A percentile compares a stretch with the other conserved stretches of the same genome.
phyloP scores from a whole-genome alignment of 2,888 invertebrate species.

The Hedychridium roseum region DNA sequence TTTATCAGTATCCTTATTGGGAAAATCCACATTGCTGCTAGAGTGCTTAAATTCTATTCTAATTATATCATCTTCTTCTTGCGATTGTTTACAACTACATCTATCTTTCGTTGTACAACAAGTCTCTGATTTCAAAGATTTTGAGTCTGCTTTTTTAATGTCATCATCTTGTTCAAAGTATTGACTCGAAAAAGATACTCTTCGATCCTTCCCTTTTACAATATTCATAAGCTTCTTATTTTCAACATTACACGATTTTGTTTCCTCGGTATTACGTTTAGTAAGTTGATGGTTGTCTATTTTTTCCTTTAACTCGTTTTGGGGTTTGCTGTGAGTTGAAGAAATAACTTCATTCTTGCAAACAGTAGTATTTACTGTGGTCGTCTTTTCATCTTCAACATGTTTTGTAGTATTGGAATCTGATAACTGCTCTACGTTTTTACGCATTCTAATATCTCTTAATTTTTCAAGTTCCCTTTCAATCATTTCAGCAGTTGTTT shows the following conservation, averaged over 20 bases:
- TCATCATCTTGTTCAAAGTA: slow-evolving; percentile 7
- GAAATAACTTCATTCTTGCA: neutral
- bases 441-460: slow-evolving; percentile 13
- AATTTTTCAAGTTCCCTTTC: slow-evolving; percentile 30
- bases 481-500: slow-evolving; percentile 24
- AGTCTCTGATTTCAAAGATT: slow-evolving; percentile 2
- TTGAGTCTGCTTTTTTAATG: neutral
- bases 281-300: slow-evolving; percentile 13
- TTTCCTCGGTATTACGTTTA: slow-evolving; percentile 5
- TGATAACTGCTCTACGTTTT: neutral
- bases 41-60: slow-evolving; percentile 53
- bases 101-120: neutral
- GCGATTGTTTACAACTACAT: neutral
- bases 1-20: slow-evolving; percentile 4
- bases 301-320: slow-evolving; percentile 3
- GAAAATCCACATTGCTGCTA: slow-evolving; percentile 17
- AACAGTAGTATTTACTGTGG: neutral
- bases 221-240: too few species aligned
- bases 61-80: slow-evolving; percentile 36
- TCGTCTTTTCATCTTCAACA: neutral
- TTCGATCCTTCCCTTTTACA: slow-evolving; percentile 16
- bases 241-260: neutral
- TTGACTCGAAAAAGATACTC: slow-evolving; percentile 38
- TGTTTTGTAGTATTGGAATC: neutral
- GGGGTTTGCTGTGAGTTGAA: neutral